Base-by-base conservation (phyloP, 2,888 invertebrate species). In the Barypeithes pellucidus region DNA sequence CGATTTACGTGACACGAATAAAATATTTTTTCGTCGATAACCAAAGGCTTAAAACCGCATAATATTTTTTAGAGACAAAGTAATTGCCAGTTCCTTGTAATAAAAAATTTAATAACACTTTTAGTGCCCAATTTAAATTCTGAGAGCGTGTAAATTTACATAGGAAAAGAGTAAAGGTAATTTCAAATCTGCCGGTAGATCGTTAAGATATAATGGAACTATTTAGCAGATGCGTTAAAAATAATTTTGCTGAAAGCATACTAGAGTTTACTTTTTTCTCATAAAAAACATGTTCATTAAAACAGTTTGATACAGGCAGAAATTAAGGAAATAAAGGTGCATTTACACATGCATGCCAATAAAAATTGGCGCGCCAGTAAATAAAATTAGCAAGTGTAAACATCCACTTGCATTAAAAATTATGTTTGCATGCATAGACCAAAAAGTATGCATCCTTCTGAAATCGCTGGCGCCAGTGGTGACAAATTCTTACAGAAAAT, bases 81-180 rank as follows among this genome's bases (percentile, higher is more conserved):
- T 47, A 47, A 45, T 62, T 47, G 50, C 12, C 63, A 20, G 33
- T 50, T 63, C 12, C 11, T 12, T 16, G 50, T n/a, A 63, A 50
- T 36, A 47, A 63, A 63, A 63, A 50, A 50, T 50, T 45, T 62
- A 45, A 63, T 63, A 50, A 63, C 8, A 43, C 33, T n/a, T 63
- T 63, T 63, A 63, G 18, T 47, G 50, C 36, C 36, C 24, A 12
- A 50, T 63, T 63, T 33, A 50, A 33, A 63, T 18, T 50, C 50
- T 0, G 50, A 12, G 12, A 33, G 50, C 29, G 18, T 50, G 47
- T 63, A 50, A 63, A 63, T 63, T 63, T 63, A 50, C 63, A 63
- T 63, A 63, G 50, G 36, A 43, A 50, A 63, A 50, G 50, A 50
- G 36, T 63, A 50, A 16, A 33, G 63, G 29, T 33, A 33, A 50